Conservation (phyloP, 2,797 vertebrate species). For the Pelodytes ibericus region DNA sequence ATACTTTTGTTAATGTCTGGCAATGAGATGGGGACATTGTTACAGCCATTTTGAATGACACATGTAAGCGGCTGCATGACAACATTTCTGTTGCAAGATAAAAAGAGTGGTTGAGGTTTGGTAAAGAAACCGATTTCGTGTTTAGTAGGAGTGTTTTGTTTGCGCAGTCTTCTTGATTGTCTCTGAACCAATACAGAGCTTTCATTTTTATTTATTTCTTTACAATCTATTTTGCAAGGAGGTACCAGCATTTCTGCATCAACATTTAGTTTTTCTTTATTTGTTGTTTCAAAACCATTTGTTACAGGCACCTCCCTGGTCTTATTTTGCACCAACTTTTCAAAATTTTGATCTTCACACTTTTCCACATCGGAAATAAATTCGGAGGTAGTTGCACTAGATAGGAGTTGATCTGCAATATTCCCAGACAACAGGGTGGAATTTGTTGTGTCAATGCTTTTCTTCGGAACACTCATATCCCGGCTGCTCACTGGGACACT, state of each 20-base stretch:
- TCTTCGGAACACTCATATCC: neutral
- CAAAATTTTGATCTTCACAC: neutral
- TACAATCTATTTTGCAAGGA: neutral
- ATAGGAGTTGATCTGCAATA: neutral
- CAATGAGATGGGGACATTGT: neutral
- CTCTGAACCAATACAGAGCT: neutral
- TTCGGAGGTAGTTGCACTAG: neutral
- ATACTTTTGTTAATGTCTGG: neutral
- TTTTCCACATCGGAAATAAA: neutral
- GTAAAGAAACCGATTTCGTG: neutral
- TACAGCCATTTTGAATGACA: slow-evolving; percentile 11
- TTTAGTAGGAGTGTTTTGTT: neutral
- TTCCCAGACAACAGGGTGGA: neutral
- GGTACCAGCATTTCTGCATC: neutral
- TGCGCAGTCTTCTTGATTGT: neutral
- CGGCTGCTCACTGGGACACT: neutral
- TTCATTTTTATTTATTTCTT: neutral
- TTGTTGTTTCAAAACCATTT: neutral
- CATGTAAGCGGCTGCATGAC: slow-evolving; percentile 46
- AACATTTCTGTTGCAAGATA: slow-evolving; percentile 42
- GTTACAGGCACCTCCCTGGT: neutral
- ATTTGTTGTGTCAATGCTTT: neutral
- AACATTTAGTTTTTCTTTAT: neutral
- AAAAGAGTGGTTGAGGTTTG: slow-evolving; percentile 38
- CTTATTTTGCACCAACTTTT: neutral